These are phyloP conservation scores for Trachelus tabidus DNA, from an alignment of 2,888 invertebrate species.

Conservation along the genomic window DNA sequence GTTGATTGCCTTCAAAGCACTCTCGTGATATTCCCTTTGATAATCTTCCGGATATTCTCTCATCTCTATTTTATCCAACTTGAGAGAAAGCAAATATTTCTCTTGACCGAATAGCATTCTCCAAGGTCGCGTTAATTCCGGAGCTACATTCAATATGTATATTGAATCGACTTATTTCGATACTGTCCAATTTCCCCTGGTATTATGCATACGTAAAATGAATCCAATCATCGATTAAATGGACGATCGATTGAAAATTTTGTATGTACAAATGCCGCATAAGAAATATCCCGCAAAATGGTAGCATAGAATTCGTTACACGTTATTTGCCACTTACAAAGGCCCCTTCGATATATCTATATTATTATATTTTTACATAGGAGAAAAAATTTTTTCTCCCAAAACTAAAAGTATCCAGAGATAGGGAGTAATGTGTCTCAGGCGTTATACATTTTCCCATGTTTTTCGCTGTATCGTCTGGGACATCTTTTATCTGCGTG, in stretches of 20 bases:
- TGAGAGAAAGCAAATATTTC: background rate
- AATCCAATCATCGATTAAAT: background rate
- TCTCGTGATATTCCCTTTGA: background rate
- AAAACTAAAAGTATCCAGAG: background rate
- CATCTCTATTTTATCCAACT: background rate
- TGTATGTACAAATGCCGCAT: background rate
- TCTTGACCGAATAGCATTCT: background rate
- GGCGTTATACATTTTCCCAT: too few species aligned
- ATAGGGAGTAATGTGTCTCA: too few species aligned
- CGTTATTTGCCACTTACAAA: background rate
- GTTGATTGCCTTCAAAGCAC: background rate
- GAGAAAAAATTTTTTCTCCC: background rate
- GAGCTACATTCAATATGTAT: background rate
- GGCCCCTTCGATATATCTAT: background rate
- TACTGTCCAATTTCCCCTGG: background rate
- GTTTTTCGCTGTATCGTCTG: too few species aligned
- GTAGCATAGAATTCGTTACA: background rate
- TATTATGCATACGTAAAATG: background rate
- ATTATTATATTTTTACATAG: background rate
- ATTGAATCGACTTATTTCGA: background rate
- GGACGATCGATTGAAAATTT: background rate
- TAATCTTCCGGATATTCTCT: background rate
- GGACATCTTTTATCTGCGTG: too few species aligned
- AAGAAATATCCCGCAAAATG: background rate
- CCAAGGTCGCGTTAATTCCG: background rate